These are phyloP conservation scores for Oryzias celebensis DNA, from an alignment of 2,113 vertebrate species.

Conservation along the genomic window DNA sequence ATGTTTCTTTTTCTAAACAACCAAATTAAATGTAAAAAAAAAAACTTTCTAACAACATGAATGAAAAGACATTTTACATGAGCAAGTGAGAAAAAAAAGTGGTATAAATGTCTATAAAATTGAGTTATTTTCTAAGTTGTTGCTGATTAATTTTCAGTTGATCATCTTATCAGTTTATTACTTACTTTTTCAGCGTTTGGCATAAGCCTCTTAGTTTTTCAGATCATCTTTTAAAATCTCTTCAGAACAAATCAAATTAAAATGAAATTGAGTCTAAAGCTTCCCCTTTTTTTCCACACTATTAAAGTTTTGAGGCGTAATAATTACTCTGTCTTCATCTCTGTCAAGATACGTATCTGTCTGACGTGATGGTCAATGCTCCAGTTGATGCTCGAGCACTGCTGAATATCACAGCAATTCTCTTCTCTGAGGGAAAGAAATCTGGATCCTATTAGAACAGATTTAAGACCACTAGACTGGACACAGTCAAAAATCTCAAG, in stretches of 20 bases:
- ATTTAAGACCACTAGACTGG: conserved; percentile 57
- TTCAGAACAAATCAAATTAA: conserved; percentile 5
- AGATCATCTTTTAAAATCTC: background rate
- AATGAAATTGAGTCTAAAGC: background rate
- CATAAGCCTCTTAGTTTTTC: background rate
- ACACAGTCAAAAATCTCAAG: conserved; percentile 68
- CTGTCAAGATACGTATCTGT: conserved; percentile 16
- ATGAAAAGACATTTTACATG: background rate
- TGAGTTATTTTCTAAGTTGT: conserved; percentile 8
- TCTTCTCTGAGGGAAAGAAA: conserved; percentile 66
- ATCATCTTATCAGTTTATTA: conserved; percentile 12
- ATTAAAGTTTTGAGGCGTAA: background rate
- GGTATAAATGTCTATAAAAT: background rate
- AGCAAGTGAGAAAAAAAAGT: background rate
- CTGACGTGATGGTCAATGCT: conserved; percentile 27
- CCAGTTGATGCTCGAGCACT: conserved; percentile 38
- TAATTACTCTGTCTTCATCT: conserved; percentile 25
- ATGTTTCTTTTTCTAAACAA: too few relatives aligned
- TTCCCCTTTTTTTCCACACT: background rate
- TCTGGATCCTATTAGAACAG: conserved; percentile 70
- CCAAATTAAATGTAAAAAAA: background rate
- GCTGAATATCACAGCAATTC: conserved; percentile 42
- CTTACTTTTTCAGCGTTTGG: background rate
- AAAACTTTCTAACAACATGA: background rate
- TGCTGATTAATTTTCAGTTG: conserved; percentile 5